These are phyloP conservation scores for Reinhardtius hippoglossoides DNA, from an alignment of 2,113 vertebrate genomes.

Conservation along the genomic window DNA sequence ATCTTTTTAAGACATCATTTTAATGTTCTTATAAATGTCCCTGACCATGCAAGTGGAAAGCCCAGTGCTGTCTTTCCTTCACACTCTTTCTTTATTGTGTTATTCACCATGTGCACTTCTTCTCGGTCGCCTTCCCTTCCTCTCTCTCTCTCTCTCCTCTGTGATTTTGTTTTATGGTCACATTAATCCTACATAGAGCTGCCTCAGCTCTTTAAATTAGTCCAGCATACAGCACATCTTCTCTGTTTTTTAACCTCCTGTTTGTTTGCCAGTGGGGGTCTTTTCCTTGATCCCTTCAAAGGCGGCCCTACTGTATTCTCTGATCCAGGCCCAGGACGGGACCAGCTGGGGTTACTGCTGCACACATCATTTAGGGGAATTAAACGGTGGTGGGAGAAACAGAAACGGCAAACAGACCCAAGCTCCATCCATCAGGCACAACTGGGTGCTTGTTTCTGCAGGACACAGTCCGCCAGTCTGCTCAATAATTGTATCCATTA, in stretches of 20 bases:
- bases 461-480: background rate
- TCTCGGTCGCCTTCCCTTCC: background rate
- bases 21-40: background rate
- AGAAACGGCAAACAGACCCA: constrained; percentile 62
- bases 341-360: constrained; percentile 56
- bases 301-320: constrained; percentile 64
- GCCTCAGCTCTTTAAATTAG: constrained; percentile 41
- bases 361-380: constrained; percentile 67
- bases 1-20: background rate
- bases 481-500: constrained; percentile 19
- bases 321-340: constrained; percentile 60
- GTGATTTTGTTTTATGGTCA: background rate
- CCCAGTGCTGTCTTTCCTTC: background rate
- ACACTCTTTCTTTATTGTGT: background rate
- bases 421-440: background rate
- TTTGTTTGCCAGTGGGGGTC: constrained; percentile 71
- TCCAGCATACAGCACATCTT: constrained; percentile 24
- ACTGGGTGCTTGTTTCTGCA: constrained; percentile 34
- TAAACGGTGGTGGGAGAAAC: constrained; percentile 57
- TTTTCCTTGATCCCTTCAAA: constrained; percentile 75
- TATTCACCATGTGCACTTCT: background rate
- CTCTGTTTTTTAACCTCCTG: constrained; percentile 57
- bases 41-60: no score
- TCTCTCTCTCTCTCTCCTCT: constrained; percentile 8
- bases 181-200: constrained; percentile 20